These are phyloP conservation scores for Mus minutoides DNA, from an alignment of 2,797 vertebrate species.

Conservation along the genomic window DNA sequence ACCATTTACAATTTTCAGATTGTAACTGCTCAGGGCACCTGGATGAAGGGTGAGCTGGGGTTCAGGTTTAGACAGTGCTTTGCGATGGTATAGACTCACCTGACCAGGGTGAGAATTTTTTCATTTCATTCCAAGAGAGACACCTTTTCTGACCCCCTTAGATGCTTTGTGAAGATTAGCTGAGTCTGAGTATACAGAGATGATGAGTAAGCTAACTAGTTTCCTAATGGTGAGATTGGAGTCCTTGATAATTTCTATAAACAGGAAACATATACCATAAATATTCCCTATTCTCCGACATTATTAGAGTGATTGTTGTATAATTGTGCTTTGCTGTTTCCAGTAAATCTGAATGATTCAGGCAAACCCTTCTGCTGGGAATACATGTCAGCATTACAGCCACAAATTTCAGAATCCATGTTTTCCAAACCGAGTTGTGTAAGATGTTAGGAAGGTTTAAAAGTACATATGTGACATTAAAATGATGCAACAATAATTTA, in stretches of 20 bases:
- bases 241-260: not conserved
- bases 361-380: not conserved
- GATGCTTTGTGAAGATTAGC: not conserved
- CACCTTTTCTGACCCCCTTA: not conserved
- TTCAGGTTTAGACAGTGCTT: not conserved
- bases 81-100: too few species aligned
- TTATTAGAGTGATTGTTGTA: not conserved
- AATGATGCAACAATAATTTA: not conserved
- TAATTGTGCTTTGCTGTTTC: not conserved
- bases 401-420: not conserved
- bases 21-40: not conserved
- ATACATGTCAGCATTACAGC: not conserved
- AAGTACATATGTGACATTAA: not conserved
- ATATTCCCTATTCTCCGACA: not conserved
- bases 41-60: not conserved
- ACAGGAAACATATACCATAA: not conserved
- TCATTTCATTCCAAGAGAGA: not conserved
- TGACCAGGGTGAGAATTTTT: not conserved
- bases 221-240: not conserved
- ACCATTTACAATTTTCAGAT: not conserved
- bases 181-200: not conserved
- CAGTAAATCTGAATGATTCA: not conserved
- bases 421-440: constrained; percentile 44
- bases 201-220: not conserved
- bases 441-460: constrained; percentile 10